Evolutionary conservation across 2,888 invertebrate species (phyloP).

Genomic region (Portevinia maculata): DNA sequence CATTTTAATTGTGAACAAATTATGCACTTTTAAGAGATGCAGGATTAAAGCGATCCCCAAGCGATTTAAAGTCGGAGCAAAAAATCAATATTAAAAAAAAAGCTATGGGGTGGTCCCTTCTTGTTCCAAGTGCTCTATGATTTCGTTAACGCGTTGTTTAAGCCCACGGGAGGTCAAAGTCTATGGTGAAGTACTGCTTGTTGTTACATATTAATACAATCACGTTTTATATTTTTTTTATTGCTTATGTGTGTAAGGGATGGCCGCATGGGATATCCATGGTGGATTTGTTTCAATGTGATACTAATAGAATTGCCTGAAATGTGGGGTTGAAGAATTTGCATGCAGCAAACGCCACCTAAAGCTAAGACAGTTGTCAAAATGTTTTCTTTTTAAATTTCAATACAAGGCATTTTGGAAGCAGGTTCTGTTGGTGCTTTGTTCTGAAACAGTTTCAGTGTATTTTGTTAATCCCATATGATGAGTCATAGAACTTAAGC

Average conservation of each 20-base stretch:
- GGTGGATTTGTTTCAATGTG: slow-evolving; percentile 10
- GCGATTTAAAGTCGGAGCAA: slow-evolving; percentile 18
- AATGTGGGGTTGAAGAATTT: slow-evolving; percentile 17
- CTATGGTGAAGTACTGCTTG: slow-evolving; percentile 37
- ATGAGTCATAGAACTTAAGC: slow-evolving; percentile 8
- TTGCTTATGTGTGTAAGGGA: neutral
- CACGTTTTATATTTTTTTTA: slow-evolving; percentile 23
- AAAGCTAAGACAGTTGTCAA: slow-evolving; percentile 19
- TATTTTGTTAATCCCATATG: slow-evolving; percentile 4
- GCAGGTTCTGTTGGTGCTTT: no score
- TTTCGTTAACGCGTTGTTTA: slow-evolving; percentile 32
- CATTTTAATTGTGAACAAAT: slow-evolving; percentile 1
- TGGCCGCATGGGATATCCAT: neutral
- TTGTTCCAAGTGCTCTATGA: slow-evolving; percentile 11
- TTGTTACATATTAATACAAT: slow-evolving; percentile 56
- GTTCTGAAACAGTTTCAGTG: no score
- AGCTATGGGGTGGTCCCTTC: neutral
- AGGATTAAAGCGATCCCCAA: slow-evolving; percentile 35
- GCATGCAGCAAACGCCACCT: slow-evolving; percentile 20
- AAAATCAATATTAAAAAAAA: slow-evolving; percentile 55
- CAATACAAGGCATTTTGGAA: neutral
- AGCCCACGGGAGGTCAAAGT: slow-evolving; percentile 45
- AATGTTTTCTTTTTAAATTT: neutral
- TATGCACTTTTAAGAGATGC: neutral
- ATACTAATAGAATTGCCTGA: neutral